A percentile compares a stretch with the other conserved stretches of the same genome.
These are phyloP conservation scores for Eleginops maclovinus DNA, from an alignment of 2,113 vertebrate genomes.

Conservation along the genomic window DNA sequence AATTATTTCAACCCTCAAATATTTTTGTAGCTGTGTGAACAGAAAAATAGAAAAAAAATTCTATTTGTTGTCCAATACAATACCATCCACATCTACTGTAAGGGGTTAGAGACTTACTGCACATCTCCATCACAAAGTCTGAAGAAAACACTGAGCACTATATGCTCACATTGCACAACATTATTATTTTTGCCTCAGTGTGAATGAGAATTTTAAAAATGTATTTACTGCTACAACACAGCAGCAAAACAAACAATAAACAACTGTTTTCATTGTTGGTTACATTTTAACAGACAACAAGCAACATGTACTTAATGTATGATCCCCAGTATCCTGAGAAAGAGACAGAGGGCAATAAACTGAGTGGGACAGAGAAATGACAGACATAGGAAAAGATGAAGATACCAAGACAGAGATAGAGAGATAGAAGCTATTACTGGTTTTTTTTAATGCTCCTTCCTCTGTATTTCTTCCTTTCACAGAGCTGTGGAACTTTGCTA, in stretches of 20 bases:
- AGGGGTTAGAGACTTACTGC: not conserved
- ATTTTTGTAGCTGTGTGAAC: no score
- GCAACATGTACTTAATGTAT: not conserved
- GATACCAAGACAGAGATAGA: conserved; percentile 52
- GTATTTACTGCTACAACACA: not conserved
- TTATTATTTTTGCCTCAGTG: conserved; percentile 20
- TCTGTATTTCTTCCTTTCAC: conserved; percentile 67
- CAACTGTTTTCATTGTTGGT: not conserved
- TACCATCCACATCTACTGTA: not conserved
- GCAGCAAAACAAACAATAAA: not conserved
- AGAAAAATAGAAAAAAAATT: not conserved
- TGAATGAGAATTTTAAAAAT: not conserved
- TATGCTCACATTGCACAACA: not conserved
- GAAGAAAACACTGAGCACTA: not conserved
- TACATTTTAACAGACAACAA: conserved; percentile 6
- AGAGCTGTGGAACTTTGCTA: conserved; percentile 66
- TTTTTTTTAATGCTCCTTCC: conserved; percentile 65
- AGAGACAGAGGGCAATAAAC: not conserved
- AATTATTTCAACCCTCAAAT: not conserved
- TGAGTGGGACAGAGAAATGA: conserved; percentile 28
- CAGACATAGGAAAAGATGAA: conserved; percentile 42
- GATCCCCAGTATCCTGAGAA: not conserved
- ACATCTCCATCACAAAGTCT: not conserved
- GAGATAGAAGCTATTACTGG: conserved; percentile 67
- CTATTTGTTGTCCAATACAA: no score